phyloP scores from a whole-genome alignment of 2,888 invertebrate species.

The Tenthredo livida region DNA sequence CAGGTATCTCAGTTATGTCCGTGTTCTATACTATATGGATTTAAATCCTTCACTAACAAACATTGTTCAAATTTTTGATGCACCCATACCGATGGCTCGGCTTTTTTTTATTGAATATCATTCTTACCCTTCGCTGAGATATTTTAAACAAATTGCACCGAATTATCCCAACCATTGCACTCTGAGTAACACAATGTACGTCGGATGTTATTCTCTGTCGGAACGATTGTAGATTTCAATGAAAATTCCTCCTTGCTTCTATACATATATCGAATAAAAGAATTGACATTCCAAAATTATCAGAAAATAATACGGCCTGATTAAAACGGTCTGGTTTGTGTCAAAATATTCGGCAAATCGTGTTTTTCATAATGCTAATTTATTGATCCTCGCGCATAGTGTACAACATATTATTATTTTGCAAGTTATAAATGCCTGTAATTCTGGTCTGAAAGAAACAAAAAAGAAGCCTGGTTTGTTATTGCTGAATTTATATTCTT shows the following conservation, averaged over 20 bases:
- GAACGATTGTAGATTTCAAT: neutral
- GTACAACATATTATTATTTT: neutral
- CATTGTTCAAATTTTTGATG: constrained; percentile 7
- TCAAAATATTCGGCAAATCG: neutral
- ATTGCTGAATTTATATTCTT: neutral
- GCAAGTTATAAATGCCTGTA: neutral
- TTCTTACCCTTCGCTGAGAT: neutral
- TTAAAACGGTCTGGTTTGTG: neutral
- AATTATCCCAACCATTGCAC: neutral
- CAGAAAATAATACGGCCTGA: neutral
- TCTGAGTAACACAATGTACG: constrained; percentile 5
- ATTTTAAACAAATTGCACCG: neutral
- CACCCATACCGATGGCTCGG: constrained; percentile 15
- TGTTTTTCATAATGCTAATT: neutral
- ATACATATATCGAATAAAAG: neutral
- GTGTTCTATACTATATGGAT: constrained; percentile 20
- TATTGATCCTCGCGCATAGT: neutral
- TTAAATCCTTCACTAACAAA: constrained; percentile 41
- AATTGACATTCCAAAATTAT: neutral
- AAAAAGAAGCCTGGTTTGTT: neutral
- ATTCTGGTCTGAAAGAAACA: neutral
- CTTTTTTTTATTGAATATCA: neutral
- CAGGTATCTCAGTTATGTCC: constrained; percentile 75
- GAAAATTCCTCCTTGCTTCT: neutral
- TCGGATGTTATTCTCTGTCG: neutral